Conservation (phyloP, 2,797 vertebrate species). For the Sebastes iracundus region DNA sequence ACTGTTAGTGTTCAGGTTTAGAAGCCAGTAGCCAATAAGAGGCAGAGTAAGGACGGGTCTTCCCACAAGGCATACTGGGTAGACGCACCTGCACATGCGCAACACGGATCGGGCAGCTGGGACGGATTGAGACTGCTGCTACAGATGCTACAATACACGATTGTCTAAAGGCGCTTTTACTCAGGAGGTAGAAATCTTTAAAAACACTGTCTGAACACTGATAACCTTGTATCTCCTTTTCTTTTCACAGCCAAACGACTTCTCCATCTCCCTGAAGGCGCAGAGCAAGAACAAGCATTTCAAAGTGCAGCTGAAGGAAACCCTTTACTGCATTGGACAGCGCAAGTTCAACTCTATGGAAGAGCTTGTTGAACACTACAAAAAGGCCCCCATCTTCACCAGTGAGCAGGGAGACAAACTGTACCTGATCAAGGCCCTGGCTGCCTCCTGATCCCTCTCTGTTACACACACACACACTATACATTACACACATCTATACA, state of each 20-base stretch:
- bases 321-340: constrained; percentile 93
- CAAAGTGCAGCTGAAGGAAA: constrained; percentile 93
- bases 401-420: constrained; percentile 95
- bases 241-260: constrained; percentile 88
- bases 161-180: not conserved
- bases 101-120: too few species aligned
- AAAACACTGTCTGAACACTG: not conserved
- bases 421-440: constrained; percentile 92
- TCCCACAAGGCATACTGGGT: too few species aligned
- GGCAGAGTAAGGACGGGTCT: too few species aligned
- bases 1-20: too few species aligned
- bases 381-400: constrained; percentile 96
- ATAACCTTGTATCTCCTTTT: not conserved
- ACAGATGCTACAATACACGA: not conserved
- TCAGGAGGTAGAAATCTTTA: not conserved
- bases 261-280: constrained; percentile 94
- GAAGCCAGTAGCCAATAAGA: too few species aligned
- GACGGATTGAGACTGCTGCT: not conserved
- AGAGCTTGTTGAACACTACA: constrained; percentile 96
- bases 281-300: constrained; percentile 97
- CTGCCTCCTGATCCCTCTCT: constrained; percentile 84
- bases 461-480: not conserved
- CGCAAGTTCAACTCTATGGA: constrained; percentile 95
- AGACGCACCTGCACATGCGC: too few species aligned
- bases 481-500: constrained; percentile 25